These are phyloP conservation scores for Castor canadensis DNA, from an alignment of 2,113 vertebrate genomes.

Conservation along the genomic window DNA sequence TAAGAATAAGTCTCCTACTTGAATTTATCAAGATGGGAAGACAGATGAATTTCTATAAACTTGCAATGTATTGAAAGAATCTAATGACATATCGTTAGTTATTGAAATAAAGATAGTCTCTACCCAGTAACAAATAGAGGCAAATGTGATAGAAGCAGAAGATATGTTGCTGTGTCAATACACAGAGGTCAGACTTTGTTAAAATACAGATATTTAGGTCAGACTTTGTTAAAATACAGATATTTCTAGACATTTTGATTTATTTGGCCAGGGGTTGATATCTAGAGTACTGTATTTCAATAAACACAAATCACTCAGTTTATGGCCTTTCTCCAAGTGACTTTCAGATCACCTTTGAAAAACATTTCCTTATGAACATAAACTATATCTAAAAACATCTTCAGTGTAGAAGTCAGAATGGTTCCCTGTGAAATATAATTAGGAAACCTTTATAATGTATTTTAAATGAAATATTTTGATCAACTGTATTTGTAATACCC, in stretches of 20 bases:
- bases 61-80: not conserved
- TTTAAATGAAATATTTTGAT: not conserved
- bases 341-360: not conserved
- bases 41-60: not conserved
- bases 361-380: not conserved
- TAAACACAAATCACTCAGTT: not conserved
- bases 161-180: not conserved
- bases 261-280: not conserved
- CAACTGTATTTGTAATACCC: not conserved
- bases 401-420: not conserved
- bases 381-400: not conserved
- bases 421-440: not conserved
- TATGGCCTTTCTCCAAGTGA: not conserved
- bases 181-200: not conserved
- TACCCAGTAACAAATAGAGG: not conserved
- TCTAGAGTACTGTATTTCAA: not conserved
- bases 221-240: not conserved
- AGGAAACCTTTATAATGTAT: not conserved
- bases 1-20: not conserved
- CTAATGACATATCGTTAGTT: not conserved
- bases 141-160: not conserved
- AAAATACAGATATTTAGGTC: not conserved
- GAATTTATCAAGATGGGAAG: not conserved
- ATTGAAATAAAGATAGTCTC: not conserved
- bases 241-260: not conserved